Base-by-base conservation (phyloP, 2,888 invertebrate species). In the Aleiodes alternator region DNA sequence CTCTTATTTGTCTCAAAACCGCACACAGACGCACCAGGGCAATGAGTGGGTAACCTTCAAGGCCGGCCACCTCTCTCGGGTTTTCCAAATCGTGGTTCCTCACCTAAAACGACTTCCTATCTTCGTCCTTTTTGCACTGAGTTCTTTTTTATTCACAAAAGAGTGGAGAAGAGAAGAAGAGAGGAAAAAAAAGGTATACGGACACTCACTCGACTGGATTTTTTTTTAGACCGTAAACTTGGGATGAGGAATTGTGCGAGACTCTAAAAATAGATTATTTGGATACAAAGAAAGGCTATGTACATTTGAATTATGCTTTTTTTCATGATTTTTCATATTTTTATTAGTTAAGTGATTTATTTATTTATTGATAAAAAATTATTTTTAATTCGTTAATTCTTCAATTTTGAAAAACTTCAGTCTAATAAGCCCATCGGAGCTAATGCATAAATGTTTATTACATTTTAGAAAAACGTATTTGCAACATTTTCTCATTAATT, bases 31-130 rank as follows among this genome's bases (percentile, higher is more conserved):
- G 59, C 57, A 34, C 4, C 0, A 57, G 66, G 69, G 43, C 23
- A 69, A 16, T 59, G 76, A 73, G 43, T 72, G 53, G 71, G 75
- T 74, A 81, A 79, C 80, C 82, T 80, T 84, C 85, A 87, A 88
- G 87, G 88, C 85, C 88, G 85, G 79, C 83, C 79, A 79, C 64
- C 43, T 34, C 43, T 34, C 81, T 81, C 80, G 84, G 84, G 84
- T 86, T 87, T 87, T 87, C 86, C 86, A 87, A 87, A 87, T 85
- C 85, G 83, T 81, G 82, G 81, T 80, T 84, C 82, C 82, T 75
- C 81, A 43, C 43, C 43, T 76, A 77, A 80, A 66, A 66, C 80
- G 72, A 87, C 87, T 87, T 87, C 87, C 87, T 87, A 86, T 79
- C 83, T 84, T 77, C 77, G 79, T 87, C 87, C 80, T 82, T 68